Conservation (phyloP, 2,888 invertebrate species). For the Andrena flavipes region DNA sequence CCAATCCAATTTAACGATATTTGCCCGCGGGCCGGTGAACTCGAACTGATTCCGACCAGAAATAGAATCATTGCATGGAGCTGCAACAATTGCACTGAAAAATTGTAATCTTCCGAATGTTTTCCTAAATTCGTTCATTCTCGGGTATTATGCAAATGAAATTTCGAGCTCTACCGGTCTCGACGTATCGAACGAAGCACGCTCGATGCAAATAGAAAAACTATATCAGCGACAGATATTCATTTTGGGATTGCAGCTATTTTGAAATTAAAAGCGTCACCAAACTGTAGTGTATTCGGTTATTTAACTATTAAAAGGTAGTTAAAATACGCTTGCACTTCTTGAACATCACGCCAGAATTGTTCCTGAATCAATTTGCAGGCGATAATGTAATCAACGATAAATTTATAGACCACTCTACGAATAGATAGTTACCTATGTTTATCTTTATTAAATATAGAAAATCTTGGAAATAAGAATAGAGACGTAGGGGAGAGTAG, state of each 20-base stretch:
- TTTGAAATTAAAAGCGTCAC: neutral
- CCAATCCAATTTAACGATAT: conserved; percentile 22
- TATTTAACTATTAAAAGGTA: no score
- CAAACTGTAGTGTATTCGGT: neutral
- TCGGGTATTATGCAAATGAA: conserved; percentile 46
- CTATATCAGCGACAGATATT: neutral
- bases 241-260: neutral
- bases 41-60: neutral
- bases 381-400: neutral
- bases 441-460: no score
- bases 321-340: no score
- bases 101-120: conserved; percentile 40
- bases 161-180: neutral
- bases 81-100: conserved; percentile 15
- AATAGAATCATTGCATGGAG: neutral
- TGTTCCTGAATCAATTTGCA: conserved; percentile 1
- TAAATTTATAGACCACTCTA: conserved; percentile 1
- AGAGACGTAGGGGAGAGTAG: no score
- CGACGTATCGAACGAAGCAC: conserved; percentile 25
- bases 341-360: neutral
- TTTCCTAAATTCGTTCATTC: conserved; percentile 39
- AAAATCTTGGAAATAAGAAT: neutral
- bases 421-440: neutral
- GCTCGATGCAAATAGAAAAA: conserved; percentile 9
- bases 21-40: neutral